Evolutionary conservation across 2,888 invertebrate genomes (phyloP).

Genomic region (Eupithecia exiguata): DNA sequence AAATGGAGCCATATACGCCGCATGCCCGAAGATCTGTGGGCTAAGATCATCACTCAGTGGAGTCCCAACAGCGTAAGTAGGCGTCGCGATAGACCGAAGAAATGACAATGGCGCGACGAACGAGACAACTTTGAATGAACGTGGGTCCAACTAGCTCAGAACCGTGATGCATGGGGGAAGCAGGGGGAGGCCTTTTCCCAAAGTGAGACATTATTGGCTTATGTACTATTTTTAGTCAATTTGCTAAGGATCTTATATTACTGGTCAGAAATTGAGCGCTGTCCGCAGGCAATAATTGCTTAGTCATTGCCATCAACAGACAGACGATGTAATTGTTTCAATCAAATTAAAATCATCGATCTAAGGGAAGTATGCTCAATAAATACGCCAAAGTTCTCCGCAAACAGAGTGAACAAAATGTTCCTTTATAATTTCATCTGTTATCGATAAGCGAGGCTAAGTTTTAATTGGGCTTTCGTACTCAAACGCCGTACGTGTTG

Average conservation of each 20-base stretch:
- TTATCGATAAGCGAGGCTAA: conserved; percentile 43
- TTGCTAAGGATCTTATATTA: neutral
- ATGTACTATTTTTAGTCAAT: neutral
- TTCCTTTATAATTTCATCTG: conserved; percentile 23
- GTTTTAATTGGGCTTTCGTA: conserved; percentile 44
- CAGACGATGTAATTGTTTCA: neutral
- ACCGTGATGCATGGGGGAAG: too few relatives aligned
- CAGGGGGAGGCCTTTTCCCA: too few relatives aligned
- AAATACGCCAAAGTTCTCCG: neutral
- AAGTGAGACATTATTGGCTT: too few relatives aligned
- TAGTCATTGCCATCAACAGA: neutral
- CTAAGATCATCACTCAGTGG: too few relatives aligned
- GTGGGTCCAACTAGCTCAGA: too few relatives aligned
- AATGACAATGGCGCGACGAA: too few relatives aligned
- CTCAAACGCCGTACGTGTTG: conserved; percentile 28
- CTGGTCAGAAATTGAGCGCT: neutral
- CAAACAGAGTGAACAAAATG: conserved; percentile 13
- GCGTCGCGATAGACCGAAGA: too few relatives aligned
- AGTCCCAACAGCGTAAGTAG: too few relatives aligned
- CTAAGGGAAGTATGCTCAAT: neutral
- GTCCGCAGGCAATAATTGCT: neutral
- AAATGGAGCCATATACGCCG: too few relatives aligned
- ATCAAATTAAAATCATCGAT: neutral
- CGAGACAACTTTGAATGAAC: too few relatives aligned
- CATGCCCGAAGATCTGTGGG: too few relatives aligned